These are phyloP conservation scores for Anseranas semipalmata DNA, from an alignment of 2,113 vertebrate genomes.

Conservation along the genomic window DNA sequence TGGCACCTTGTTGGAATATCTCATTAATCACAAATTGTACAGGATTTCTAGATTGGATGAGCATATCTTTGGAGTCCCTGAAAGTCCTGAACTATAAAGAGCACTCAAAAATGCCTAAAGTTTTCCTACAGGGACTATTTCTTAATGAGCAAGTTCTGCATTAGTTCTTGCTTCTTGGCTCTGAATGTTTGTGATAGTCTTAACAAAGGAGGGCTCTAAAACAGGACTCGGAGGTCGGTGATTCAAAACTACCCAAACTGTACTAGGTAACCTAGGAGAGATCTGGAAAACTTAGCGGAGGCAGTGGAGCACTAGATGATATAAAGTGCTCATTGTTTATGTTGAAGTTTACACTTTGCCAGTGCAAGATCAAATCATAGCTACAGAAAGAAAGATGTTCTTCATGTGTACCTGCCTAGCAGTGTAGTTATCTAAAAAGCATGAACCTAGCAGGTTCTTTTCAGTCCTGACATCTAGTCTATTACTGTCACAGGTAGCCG, in stretches of 20 bases:
- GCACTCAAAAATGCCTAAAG: no score
- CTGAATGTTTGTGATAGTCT: neutral
- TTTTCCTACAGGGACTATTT: neutral
- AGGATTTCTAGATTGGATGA: neutral
- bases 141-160: neutral
- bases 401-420: neutral
- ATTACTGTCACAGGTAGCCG: neutral
- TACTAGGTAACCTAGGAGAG: neutral
- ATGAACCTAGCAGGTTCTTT: neutral
- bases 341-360: neutral
- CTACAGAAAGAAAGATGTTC: neutral
- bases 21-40: neutral
- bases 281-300: neutral
- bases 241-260: neutral
- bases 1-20: neutral
- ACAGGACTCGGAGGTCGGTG: neutral
- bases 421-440: neutral
- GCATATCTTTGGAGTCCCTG: neutral
- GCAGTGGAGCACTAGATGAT: neutral
- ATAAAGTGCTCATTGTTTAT: neutral
- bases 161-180: neutral
- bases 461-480: neutral
- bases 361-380: neutral
- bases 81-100: neutral
- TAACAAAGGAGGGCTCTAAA: neutral